A percentile compares a stretch with the other conserved stretches of the same genome.
Evolutionary conservation across 2,797 vertebrate species (phyloP).

Genomic region (Distichodus sexfasciatus): DNA sequence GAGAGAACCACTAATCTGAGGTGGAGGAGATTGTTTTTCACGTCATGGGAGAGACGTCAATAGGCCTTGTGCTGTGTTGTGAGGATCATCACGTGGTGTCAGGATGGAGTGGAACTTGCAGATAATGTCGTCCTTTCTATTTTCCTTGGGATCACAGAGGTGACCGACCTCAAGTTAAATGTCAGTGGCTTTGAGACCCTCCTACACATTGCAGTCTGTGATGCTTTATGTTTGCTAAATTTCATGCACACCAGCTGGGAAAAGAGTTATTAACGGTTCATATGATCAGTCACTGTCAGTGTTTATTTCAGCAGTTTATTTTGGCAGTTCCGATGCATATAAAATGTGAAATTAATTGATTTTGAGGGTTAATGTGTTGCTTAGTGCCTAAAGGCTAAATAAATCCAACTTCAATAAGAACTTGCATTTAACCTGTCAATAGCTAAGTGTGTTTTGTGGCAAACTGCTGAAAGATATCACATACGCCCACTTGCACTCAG

Average conservation of each 20-base stretch:
- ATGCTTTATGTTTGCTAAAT: background rate
- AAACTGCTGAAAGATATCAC: too few species aligned
- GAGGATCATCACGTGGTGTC: background rate
- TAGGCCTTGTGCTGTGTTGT: conserved; percentile 14
- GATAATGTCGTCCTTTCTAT: conserved; percentile 17
- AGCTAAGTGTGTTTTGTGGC: too few species aligned
- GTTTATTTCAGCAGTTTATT: too few species aligned
- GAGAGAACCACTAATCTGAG: conserved; percentile 3
- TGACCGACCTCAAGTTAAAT: background rate
- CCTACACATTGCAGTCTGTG: too few species aligned
- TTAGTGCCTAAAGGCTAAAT: too few species aligned
- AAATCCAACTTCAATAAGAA: background rate
- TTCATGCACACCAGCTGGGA: background rate
- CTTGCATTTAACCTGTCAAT: background rate
- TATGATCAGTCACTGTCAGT: background rate
- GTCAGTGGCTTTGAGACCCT: too few species aligned
- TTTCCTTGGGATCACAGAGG: background rate
- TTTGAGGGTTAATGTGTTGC: too few species aligned
- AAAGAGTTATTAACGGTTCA: background rate
- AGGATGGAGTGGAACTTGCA: background rate
- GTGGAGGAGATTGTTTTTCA: conserved; percentile 28
- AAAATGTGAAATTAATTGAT: too few species aligned
- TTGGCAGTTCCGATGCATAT: too few species aligned
- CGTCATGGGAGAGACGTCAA: conserved; percentile 9
- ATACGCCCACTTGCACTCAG: too few species aligned